Conservation (phyloP, 2,888 invertebrate species). For the Nomada goodeniana region DNA sequence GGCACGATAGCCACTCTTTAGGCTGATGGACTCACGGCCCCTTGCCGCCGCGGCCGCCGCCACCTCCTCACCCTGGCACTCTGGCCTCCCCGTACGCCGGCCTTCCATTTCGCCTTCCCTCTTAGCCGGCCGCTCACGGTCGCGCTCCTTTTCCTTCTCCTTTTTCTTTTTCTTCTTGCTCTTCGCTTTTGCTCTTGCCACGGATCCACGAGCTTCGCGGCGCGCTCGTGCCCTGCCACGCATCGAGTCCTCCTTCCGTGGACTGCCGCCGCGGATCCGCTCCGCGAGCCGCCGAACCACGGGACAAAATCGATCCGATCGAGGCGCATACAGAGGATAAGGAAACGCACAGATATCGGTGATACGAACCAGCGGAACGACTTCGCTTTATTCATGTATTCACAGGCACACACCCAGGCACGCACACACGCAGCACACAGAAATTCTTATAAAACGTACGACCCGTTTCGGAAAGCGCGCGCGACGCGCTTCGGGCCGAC, state of each 20-base stretch:
- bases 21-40: slow-evolving; percentile 81
- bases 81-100: slow-evolving; percentile 28
- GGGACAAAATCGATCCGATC: no score
- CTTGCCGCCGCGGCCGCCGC: slow-evolving; percentile 2
- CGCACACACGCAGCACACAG: no score
- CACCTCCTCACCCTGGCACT: slow-evolving; percentile 8
- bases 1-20: slow-evolving; percentile 83
- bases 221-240: neutral
- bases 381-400: slow-evolving; percentile 9
- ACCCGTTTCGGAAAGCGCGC: no score
- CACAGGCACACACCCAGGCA: neutral
- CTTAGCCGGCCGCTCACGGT: slow-evolving; percentile 9
- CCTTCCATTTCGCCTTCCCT: slow-evolving; percentile 35
- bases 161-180: neutral
- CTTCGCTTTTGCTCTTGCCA: neutral
- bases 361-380: neutral
- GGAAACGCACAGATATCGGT: neutral
- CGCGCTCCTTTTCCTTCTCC: slow-evolving; percentile 2
- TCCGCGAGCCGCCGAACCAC: no score
- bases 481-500: neutral
- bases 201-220: slow-evolving; percentile 17
- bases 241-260: no score
- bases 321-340: no score
- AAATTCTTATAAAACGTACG: no score
- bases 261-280: neutral